Evolutionary conservation across 2,113 vertebrate species (phyloP), one percentile per base, ranked within the genome.

Genomic region (Notarius lentiginosus): DNA sequence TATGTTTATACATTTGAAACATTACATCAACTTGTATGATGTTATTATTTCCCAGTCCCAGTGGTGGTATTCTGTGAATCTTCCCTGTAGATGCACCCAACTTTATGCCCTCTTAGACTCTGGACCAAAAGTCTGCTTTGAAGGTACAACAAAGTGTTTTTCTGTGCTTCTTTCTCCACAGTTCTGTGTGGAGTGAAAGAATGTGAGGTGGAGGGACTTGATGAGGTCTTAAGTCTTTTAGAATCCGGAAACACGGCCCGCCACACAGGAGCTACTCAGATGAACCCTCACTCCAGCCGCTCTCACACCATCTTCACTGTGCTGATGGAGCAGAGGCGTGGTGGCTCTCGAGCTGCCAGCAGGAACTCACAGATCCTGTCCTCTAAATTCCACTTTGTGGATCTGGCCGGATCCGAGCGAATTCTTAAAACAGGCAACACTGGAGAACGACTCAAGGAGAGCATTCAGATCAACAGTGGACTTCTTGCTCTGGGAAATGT

Each of bases 341-440:
- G 94, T 11, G 92, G 94, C 0, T 95, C 96, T 63, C 95, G 96
- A 18, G 92, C n/a, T 14, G 20, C 91, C 7, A 18, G 90, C 0
- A 84, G 90, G 0, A 2, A 89, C 51, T 89, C 93, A 0, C 95
- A 98, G 84, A 94, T 99, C 90, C 94, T 99, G 0, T 92, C 96
- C 14, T 99, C 98, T 90, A 99, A 99, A 91, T 99, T 99, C 63
- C 97, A 98, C 91, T 99, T 99, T 58, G 98, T 99, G 86, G 98
- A 99, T 91, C 91, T 99, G 88, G 98, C 98, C 0, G 98, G 98
- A 82, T 99, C 98, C 0, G 98, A 99, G 90, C 94, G 98, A 61
- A 96, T 99, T 83, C 93, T 99, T 88, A 97, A 95, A 94, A 98
- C 96, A 0, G 98, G 98, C 70, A 98, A 97, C 94, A 96, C 96